Evolutionary conservation across 1,140 invertebrate genomes (phyloP).

Genomic region (Heliconius nattereri): DNA sequence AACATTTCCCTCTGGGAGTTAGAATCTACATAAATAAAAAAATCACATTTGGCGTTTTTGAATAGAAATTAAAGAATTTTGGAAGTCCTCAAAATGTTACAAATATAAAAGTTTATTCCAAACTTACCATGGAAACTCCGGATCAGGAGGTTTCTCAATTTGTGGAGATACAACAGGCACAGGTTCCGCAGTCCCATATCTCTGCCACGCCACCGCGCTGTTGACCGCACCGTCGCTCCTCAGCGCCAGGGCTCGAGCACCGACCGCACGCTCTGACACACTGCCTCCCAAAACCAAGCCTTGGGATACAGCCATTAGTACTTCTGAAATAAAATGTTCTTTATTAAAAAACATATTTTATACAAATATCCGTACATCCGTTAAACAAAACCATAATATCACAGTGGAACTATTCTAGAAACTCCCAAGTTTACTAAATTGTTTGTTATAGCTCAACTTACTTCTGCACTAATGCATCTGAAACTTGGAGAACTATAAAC

Average conservation of each 20-base stretch:
- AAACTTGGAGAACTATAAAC: constrained; percentile 15
- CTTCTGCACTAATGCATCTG: constrained; percentile 26
- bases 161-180: constrained; percentile 57
- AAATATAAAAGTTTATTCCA: too few relatives aligned
- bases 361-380: too few relatives aligned
- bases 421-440: constrained; percentile 15
- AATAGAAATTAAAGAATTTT: too few relatives aligned
- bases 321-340: constrained; percentile 52
- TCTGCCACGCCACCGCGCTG: constrained; percentile 65
- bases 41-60: too few relatives aligned
- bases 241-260: constrained; percentile 64
- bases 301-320: constrained; percentile 75
- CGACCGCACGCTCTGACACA: constrained; percentile 66
- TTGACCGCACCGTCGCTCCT: constrained; percentile 63
- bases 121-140: constrained; percentile 71
- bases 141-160: constrained; percentile 65
- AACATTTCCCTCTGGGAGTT: too few relatives aligned
- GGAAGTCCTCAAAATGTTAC: too few relatives aligned
- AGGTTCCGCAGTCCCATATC: constrained; percentile 65
- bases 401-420: not conserved
- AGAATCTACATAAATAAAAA: too few relatives aligned
- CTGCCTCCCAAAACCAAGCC: constrained; percentile 67
- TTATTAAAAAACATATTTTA: too few relatives aligned
- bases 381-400: not conserved
- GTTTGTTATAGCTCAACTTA: constrained; percentile 18